Evolutionary conservation across 2,113 vertebrate genomes (phyloP), one percentile per base, ranked within the genome.

Genomic region (Trematocara zebra): DNA sequence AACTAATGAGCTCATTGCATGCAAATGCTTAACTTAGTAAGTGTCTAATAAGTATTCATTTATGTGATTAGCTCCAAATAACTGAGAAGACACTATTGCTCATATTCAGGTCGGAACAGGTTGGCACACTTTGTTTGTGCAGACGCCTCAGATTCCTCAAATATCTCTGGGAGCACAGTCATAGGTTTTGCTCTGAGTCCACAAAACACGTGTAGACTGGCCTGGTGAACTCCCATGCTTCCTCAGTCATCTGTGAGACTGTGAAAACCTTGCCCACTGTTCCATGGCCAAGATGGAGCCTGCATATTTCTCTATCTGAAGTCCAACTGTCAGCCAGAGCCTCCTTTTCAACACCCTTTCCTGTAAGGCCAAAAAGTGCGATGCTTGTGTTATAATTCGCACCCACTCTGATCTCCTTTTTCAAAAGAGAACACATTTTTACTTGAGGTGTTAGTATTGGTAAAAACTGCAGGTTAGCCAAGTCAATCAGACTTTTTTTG

Each of bases 21-120:
- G 51, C 89, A 85, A 35, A 56, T 81, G 84, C 86, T 86, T 69
- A 82, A 92, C 85, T 35, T 28, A 91, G 90, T 87, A 93, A 90
- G 86, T 83, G 78, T 80, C 87, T 91, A 91, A 94, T 92, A 88
- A 92, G 81, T 86, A 57, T 92, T 80, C 11, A 87, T 92, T 90
- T 78, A 87, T 81, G 54, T 91, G 88, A 93, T 93, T 87, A 88
- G 37, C 57, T 42, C 59, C 67, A 84, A 88, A 87, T 81, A 83
- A 87, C 82, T 85, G 18, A 53, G 79, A 84, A 35, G 80, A 81
- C 59, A 69, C 87, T 91, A 80, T 86, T 85, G 33, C 88, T 92
- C 67, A 88, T 57, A 72, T 83, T 78, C 85, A 72, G 78, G 31
- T 40, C 26, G 28, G 76, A 81, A 64, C 79, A 76, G 54, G 57